phyloP scores from a whole-genome alignment of 2,797 vertebrate species.

The Scolopax bukidnonensis region DNA sequence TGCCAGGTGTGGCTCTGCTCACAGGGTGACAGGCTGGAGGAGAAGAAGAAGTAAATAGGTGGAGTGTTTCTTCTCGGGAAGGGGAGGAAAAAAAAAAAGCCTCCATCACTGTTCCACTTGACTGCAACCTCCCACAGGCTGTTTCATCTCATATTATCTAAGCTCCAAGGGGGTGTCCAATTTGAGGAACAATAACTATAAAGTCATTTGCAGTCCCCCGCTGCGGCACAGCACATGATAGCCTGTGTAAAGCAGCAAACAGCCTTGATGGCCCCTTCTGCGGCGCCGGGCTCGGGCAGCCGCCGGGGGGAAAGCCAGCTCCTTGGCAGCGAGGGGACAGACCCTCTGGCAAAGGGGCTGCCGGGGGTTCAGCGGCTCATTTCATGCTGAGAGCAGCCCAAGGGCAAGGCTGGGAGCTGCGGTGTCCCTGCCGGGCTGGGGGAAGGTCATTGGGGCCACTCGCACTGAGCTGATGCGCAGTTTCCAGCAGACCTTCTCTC shows the following conservation, averaged over 20 bases:
- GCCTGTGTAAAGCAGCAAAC: slow-evolving; percentile 24
- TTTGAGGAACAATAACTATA: slow-evolving; percentile 74
- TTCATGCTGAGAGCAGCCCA: fast-evolving
- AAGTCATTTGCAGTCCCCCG: slow-evolving; percentile 71
- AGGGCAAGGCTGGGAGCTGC: background rate
- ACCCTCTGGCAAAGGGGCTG: background rate
- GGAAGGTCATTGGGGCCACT: background rate
- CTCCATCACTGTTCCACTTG: slow-evolving; percentile 44
- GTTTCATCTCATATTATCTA: slow-evolving; percentile 72
- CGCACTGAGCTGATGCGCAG: fast-evolving
- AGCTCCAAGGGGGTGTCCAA: slow-evolving; percentile 71
- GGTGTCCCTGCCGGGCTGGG: fast-evolving
- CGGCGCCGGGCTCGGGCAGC: background rate
- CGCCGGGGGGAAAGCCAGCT: background rate
- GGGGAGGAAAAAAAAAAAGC: background rate
- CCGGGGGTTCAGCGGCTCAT: background rate
- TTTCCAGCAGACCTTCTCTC: background rate
- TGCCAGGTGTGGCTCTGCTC: background rate
- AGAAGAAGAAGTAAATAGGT: background rate
- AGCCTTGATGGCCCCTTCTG: background rate
- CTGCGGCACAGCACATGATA: slow-evolving; percentile 47
- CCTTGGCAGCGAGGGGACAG: fast-evolving
- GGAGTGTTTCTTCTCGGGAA: background rate
- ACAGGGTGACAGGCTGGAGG: background rate
- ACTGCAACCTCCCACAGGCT: slow-evolving; percentile 58